phyloP scores from a whole-genome alignment of 2,113 vertebrate genomes.

The Ptilonorhynchus violaceus region DNA sequence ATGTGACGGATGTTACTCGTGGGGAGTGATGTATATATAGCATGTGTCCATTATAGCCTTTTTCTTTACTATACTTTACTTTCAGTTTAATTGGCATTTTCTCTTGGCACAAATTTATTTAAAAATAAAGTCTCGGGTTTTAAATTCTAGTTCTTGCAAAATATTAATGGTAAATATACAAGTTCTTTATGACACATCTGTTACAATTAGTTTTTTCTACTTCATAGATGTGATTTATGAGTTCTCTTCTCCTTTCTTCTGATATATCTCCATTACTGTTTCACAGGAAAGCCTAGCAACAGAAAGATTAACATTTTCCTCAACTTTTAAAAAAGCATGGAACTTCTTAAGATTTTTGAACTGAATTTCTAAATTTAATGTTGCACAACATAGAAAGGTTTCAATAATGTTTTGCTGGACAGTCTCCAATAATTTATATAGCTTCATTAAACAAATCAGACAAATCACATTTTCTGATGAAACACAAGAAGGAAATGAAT shows the following conservation, averaged over 20 bases:
- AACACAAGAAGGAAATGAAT: background rate
- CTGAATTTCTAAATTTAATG: background rate
- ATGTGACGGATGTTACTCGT: background rate
- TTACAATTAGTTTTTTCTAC: background rate
- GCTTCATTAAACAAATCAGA: background rate
- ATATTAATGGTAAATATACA: background rate
- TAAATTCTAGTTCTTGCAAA: background rate
- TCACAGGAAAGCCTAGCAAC: background rate
- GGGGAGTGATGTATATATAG: background rate
- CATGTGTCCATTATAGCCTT: background rate
- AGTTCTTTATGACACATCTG: background rate
- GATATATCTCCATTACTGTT: background rate
- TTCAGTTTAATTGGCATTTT: background rate
- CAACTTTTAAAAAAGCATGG: background rate
- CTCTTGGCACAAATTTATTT: background rate
- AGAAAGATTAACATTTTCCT: background rate
- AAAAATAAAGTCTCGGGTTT: background rate
- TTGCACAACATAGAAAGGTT: background rate
- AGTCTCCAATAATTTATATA: background rate
- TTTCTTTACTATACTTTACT: background rate
- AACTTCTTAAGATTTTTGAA: background rate
- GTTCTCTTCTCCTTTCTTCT: background rate
- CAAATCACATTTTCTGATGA: background rate
- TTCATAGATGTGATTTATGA: background rate
- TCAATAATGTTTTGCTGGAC: background rate